These are phyloP conservation scores for Pyrgilauda ruficollis DNA, from an alignment of 2,113 vertebrate genomes.

Conservation along the genomic window DNA sequence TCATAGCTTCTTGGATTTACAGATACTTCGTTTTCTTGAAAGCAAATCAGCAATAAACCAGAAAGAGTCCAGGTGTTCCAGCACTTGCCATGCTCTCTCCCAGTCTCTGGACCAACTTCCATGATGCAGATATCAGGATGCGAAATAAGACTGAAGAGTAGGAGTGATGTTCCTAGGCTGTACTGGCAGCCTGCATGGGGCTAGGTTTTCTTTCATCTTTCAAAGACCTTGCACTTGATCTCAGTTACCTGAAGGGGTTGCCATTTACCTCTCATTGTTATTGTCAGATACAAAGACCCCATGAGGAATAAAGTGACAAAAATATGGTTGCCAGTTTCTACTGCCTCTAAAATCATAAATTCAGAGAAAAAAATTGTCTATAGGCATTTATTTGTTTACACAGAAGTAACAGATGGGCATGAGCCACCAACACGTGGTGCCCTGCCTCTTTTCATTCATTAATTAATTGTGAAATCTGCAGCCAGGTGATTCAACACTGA, in stretches of 20 bases:
- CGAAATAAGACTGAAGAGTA: neutral
- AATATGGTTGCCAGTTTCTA: neutral
- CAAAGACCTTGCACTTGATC: neutral
- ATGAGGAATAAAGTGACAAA: neutral
- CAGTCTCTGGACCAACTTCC: neutral
- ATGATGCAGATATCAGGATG: neutral
- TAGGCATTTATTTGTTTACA: neutral
- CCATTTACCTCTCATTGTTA: neutral
- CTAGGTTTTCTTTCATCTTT: neutral
- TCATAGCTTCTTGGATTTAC: neutral
- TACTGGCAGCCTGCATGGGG: neutral
- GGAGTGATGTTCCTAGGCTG: neutral
- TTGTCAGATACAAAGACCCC: neutral
- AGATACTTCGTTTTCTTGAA: neutral
- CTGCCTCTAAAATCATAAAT: neutral
- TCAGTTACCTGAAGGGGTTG: neutral
- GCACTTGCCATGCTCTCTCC: neutral
- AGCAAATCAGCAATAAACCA: neutral
- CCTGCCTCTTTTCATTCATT: neutral
- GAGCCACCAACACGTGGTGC: neutral
- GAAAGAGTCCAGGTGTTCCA: neutral
- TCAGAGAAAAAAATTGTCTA: neutral
- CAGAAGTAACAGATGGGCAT: neutral
- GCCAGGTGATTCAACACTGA: neutral
- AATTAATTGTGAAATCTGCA: neutral